Evolutionary conservation across 2,888 invertebrate species (phyloP).

Genomic region (Cantharis lateralis): DNA sequence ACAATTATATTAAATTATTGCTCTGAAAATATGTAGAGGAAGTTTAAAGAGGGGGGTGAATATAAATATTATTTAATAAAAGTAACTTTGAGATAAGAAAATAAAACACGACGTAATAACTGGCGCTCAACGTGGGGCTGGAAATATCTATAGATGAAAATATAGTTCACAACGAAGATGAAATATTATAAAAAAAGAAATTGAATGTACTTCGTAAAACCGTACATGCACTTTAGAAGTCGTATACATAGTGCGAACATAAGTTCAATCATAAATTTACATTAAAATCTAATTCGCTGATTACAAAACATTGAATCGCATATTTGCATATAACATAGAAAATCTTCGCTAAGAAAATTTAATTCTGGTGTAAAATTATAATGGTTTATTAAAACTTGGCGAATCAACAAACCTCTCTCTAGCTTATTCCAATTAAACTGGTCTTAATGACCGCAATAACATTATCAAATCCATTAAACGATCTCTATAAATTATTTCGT

Average conservation of each 20-base stretch:
- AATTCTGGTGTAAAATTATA: constrained; percentile 36
- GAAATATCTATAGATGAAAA: too few relatives aligned
- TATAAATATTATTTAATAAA: too few relatives aligned
- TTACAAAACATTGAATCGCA: background rate
- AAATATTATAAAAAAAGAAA: too few relatives aligned
- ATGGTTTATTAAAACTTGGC: constrained; percentile 45
- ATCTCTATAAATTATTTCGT: constrained; percentile 35
- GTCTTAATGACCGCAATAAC: constrained; percentile 45
- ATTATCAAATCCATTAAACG: constrained; percentile 46
- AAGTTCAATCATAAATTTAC: background rate
- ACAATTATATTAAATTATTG: too few relatives aligned
- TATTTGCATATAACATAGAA: constrained; percentile 10
- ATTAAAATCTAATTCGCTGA: background rate
- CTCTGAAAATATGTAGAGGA: too few relatives aligned
- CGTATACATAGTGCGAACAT: background rate
- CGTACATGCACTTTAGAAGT: background rate
- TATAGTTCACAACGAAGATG: too few relatives aligned
- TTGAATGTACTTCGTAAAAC: background rate
- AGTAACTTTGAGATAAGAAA: too few relatives aligned
- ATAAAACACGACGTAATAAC: too few relatives aligned
- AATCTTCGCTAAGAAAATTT: constrained; percentile 23
- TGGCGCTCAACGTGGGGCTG: too few relatives aligned
- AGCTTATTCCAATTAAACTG: constrained; percentile 42
- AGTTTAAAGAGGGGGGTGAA: too few relatives aligned
- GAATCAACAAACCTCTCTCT: constrained; percentile 41